A percentile compares a stretch with the other conserved stretches of the same genome.
Conservation (phyloP, 2,888 invertebrate species). For the Cyclophora albipunctata region DNA sequence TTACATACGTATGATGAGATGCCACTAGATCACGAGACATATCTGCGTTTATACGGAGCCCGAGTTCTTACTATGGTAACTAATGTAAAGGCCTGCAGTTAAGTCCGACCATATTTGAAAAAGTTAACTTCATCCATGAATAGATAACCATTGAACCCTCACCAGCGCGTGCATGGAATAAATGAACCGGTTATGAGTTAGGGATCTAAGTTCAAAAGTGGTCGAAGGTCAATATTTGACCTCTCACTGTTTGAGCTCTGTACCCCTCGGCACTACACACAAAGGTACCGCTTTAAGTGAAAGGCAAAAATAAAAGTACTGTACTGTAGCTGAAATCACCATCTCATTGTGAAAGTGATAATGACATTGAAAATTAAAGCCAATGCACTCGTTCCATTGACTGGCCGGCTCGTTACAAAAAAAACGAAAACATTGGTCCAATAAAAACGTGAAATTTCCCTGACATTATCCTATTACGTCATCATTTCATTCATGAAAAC, state of each 20-base stretch:
- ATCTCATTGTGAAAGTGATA: slow-evolving; percentile 71
- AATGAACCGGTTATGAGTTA: slow-evolving; percentile 22
- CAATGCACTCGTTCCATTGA: slow-evolving; percentile 69
- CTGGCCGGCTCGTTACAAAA: slow-evolving; percentile 58
- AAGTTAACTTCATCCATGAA: background rate
- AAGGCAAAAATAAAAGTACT: too few relatives aligned
- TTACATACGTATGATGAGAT: too few relatives aligned
- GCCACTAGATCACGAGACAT: too few relatives aligned
- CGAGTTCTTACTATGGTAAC: too few relatives aligned
- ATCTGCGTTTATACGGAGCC: too few relatives aligned
- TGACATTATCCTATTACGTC: slow-evolving; percentile 75
- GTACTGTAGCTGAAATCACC: slow-evolving; percentile 24
- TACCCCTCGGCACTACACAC: background rate
- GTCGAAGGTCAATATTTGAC: slow-evolving; percentile 26
- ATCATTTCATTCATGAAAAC: slow-evolving; percentile 73
- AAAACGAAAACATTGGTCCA: slow-evolving; percentile 60
- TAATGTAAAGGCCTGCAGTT: too few relatives aligned
- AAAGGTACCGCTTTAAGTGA: too few relatives aligned
- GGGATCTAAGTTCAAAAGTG: slow-evolving; percentile 18
- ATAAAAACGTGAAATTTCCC: slow-evolving; percentile 73
- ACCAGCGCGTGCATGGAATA: slow-evolving; percentile 4
- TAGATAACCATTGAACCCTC: slow-evolving; percentile 20
- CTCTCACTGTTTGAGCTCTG: slow-evolving; percentile 9
- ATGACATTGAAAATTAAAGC: slow-evolving; percentile 74
- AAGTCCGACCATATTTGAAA: too few relatives aligned